These are phyloP conservation scores for Pithys albifrons DNA, from an alignment of 2,113 vertebrate genomes.

Conservation along the genomic window DNA sequence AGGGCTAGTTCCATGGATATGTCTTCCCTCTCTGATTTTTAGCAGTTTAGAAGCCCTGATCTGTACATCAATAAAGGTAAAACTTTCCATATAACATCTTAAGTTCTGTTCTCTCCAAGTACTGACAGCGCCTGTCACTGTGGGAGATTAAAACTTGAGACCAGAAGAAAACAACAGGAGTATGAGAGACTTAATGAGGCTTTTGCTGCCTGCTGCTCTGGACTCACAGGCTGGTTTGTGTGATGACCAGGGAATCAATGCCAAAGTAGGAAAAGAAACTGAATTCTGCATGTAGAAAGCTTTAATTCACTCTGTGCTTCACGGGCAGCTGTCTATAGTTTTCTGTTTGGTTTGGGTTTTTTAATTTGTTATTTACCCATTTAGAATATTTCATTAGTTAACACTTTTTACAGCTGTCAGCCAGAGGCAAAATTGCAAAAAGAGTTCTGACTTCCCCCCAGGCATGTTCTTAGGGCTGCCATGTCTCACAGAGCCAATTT, in stretches of 20 bases:
- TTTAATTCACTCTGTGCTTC: not conserved
- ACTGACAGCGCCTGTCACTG: not conserved
- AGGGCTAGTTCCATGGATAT: not conserved
- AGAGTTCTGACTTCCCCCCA: not conserved
- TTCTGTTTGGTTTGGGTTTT: not conserved
- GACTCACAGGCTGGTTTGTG: not conserved
- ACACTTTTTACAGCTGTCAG: conserved; percentile 20
- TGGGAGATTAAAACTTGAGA: not conserved
- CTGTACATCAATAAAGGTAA: not conserved
- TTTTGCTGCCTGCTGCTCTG: not conserved
- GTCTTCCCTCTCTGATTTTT: not conserved
- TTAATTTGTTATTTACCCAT: not conserved
- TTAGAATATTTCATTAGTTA: conserved; percentile 30
- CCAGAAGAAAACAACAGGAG: not conserved
- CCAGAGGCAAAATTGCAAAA: conserved; percentile 21
- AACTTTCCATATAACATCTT: not conserved
- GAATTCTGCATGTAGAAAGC: not conserved
- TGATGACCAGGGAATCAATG: not conserved
- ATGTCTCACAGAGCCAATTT: not conserved
- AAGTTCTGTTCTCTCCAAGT: not conserved
- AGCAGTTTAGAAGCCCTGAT: not conserved
- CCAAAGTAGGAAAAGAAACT: not conserved
- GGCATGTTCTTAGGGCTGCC: not conserved
- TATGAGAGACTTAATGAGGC: not conserved
- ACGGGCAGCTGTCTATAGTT: not conserved